These are phyloP conservation scores for Heliconius nattereri DNA, from an alignment of 1,140 invertebrate species.

Conservation along the genomic window DNA sequence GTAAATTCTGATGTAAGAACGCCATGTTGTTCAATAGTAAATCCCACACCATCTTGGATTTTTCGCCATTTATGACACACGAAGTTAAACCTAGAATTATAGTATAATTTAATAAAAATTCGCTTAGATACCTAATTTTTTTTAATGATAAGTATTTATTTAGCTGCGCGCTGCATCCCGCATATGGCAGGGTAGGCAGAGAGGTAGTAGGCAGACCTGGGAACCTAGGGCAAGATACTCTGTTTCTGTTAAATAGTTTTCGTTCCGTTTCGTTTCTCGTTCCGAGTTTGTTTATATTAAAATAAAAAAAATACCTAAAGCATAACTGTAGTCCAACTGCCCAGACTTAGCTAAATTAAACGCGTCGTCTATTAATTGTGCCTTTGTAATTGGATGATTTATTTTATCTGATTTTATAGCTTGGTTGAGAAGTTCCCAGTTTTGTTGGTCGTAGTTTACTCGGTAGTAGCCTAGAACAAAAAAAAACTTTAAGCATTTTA, in stretches of 20 bases:
- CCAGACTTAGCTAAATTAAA: conserved; percentile 86
- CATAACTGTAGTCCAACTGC: conserved; percentile 81
- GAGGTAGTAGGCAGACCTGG: too few species aligned
- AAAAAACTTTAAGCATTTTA: neutral
- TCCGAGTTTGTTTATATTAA: too few species aligned
- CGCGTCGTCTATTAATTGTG: conserved; percentile 91
- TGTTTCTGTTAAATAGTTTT: too few species aligned
- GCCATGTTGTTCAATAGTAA: conserved; percentile 78
- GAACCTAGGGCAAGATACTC: too few species aligned
- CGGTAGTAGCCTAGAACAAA: conserved; percentile 83
- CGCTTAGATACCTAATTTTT: too few species aligned
- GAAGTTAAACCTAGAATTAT: conserved; percentile 83
- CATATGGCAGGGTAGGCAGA: too few species aligned
- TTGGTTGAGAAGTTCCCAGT: conserved; percentile 85
- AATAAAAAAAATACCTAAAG: conserved; percentile 70
- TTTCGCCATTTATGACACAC: conserved; percentile 83
- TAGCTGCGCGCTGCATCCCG: too few species aligned
- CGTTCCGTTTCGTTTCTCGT: too few species aligned
- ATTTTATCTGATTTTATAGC: conserved; percentile 73
- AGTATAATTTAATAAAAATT: conserved; percentile 58
- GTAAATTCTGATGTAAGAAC: conserved; percentile 72
- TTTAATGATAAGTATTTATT: too few species aligned
- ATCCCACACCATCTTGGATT: conserved; percentile 83
- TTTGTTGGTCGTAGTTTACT: conserved; percentile 87
- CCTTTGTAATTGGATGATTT: conserved; percentile 84